Conservation (phyloP, 2,797 vertebrate species). For the Bothrops alternatus region DNA sequence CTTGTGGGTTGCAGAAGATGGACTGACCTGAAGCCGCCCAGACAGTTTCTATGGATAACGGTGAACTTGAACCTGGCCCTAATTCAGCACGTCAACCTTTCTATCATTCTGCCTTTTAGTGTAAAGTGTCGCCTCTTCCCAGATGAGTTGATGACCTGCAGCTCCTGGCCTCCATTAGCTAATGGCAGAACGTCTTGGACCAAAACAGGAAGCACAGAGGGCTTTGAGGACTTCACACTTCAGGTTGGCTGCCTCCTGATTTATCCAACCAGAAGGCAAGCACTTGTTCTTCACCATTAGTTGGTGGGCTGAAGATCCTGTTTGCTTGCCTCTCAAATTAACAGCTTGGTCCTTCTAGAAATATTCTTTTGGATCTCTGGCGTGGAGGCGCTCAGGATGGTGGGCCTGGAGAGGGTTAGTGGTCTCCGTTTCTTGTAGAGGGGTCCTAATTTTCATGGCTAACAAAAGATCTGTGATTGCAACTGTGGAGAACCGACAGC, state of each 20-base stretch:
- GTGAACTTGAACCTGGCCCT: not conserved
- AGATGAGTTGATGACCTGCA: not conserved
- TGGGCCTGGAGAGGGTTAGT: not conserved
- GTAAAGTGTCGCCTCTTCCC: not conserved
- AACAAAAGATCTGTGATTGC: not conserved
- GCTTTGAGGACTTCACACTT: not conserved
- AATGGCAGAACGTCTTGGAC: not conserved
- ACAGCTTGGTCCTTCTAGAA: not conserved
- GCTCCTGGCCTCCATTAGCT: not conserved
- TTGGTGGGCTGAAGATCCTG: not conserved
- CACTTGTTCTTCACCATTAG: not conserved
- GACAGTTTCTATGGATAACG: not conserved
- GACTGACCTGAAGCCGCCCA: not conserved
- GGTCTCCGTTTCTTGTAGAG: not conserved
- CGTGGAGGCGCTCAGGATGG: not conserved
- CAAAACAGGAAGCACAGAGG: not conserved
- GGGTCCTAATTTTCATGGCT: not conserved
- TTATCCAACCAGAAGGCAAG: not conserved
- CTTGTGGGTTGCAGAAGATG: not conserved
- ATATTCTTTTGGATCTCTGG: not conserved
- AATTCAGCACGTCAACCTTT: not conserved
- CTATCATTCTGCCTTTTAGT: not conserved
- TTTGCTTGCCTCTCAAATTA: not conserved
- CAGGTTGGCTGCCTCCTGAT: not conserved
- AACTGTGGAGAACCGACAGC: conserved; percentile 6